Base-by-base conservation (phyloP, 2,797 vertebrate genomes). In the Melanogrammus aeglefinus region DNA sequence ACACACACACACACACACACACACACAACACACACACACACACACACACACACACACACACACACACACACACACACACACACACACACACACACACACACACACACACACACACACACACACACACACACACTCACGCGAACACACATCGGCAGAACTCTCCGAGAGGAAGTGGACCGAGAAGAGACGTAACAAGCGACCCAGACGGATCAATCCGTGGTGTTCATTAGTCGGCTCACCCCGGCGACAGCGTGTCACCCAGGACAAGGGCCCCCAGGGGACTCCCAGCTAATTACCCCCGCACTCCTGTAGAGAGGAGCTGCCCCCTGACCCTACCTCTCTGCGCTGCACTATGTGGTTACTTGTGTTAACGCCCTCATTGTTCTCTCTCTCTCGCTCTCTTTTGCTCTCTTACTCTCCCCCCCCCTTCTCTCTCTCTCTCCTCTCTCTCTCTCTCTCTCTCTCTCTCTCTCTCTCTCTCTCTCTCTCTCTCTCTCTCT, bases 311-410 rank as follows among this genome's bases (percentile, higher is more conserved):
- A 63, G 57, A 63, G 57, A 63, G 57, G 57, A 63, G 80, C 39
- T 81, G 77, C 83, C 79, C 71, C 39, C 33, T 41, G 69, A 79
- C 80, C 73, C 77, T 84, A 80, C 72, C 72, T 78, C 75, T 84
- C 85, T 88, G 87, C 85, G 91, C 80, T 89, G 82, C 89, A 79
- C 75, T 81, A 77, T 44, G 9, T 78, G 72, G 82, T 85, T 44
- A 14, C 18, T 72, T 16, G 76, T 89, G 87, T 88, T 94, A 94
- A 93, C 89, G 83, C 85, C 86, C 90, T 88, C 77, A 12, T 91
- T 66, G 84, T 92, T 93, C 84, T 92, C 76, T 74, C 72, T 66
- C 5, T 36, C 75, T 36, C 80, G 73, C 76, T 74, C 72, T 66
- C 81, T 73, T 81, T 27, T 77, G 14, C n/a, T 38, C 74, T 79